These are phyloP conservation scores for Gambusia holbrooki DNA, from an alignment of 2,113 vertebrate species.

Conservation along the genomic window DNA sequence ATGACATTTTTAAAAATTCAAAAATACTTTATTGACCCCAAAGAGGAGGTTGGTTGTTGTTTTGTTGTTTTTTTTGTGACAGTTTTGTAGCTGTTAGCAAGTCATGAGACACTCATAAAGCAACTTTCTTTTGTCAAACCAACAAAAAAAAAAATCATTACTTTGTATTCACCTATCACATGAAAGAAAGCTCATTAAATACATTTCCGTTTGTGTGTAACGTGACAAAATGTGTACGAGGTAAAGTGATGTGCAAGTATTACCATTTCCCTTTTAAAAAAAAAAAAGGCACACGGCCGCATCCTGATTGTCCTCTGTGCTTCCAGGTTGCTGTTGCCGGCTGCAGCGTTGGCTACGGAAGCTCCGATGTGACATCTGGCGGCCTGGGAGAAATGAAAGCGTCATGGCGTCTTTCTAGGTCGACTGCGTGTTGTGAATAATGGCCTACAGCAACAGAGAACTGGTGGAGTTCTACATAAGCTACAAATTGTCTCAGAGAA, in stretches of 20 bases:
- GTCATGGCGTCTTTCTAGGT: slow-evolving; percentile 37
- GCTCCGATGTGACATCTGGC: slow-evolving; percentile 22
- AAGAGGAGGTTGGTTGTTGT: too few species aligned
- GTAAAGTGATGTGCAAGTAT: background rate
- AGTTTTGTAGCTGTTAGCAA: too few species aligned
- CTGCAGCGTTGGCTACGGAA: background rate
- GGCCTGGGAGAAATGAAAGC: slow-evolving; percentile 26
- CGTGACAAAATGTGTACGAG: background rate
- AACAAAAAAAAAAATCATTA: too few species aligned
- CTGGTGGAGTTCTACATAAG: slow-evolving; percentile 92
- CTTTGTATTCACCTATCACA: too few species aligned
- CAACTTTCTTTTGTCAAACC: too few species aligned
- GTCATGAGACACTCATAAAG: too few species aligned
- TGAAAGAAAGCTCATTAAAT: too few species aligned
- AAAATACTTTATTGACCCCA: too few species aligned
- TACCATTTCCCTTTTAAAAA: background rate
- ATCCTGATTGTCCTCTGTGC: background rate
- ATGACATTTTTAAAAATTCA: too few species aligned
- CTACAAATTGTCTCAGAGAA: slow-evolving; percentile 91
- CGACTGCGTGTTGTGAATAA: slow-evolving; percentile 38
- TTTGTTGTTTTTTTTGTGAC: too few species aligned
- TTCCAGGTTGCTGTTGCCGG: slow-evolving; percentile 18
- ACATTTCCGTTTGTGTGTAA: too few species aligned
- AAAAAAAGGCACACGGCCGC: background rate
- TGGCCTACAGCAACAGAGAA: slow-evolving; percentile 82